Conservation (phyloP, 1,140 invertebrate species). For the Colletes latitarsis region DNA sequence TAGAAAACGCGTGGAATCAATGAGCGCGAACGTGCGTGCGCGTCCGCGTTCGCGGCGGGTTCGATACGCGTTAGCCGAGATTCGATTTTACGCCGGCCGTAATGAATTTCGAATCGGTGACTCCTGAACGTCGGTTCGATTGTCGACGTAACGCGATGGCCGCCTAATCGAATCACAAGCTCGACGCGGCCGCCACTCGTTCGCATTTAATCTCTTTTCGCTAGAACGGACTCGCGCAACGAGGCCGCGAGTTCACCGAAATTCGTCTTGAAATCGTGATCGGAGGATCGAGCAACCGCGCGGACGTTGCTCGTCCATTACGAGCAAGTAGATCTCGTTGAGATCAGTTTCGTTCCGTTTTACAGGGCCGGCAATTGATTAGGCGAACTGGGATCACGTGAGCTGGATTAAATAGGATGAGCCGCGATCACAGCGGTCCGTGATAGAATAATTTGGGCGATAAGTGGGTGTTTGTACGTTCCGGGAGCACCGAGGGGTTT, state of each 20-base stretch:
- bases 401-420: conserved; percentile 32
- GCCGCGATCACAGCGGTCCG: not conserved
- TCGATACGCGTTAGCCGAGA: not conserved
- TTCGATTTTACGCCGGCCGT: not conserved
- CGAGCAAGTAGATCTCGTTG: conserved; percentile 24
- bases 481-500: too few species aligned
- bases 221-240: not conserved
- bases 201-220: not conserved
- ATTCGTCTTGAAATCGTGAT: not conserved
- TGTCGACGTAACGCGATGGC: not conserved
- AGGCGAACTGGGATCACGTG: conserved; percentile 21
- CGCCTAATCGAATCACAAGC: conserved; percentile 1
- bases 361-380: conserved; percentile 26
- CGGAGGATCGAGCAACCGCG: too few species aligned
- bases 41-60: not conserved
- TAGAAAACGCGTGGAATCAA: conserved; percentile 3
- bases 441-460: conserved; percentile 19
- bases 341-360: conserved; percentile 30
- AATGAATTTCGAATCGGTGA: conserved; percentile 4
- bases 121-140: not conserved
- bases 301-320: not conserved
- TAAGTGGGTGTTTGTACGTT: not conserved
- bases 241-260: not conserved
- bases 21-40: not conserved
- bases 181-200: not conserved